Base-by-base conservation (phyloP, 2,113 vertebrate genomes). In the Thalassoma bifasciatum region DNA sequence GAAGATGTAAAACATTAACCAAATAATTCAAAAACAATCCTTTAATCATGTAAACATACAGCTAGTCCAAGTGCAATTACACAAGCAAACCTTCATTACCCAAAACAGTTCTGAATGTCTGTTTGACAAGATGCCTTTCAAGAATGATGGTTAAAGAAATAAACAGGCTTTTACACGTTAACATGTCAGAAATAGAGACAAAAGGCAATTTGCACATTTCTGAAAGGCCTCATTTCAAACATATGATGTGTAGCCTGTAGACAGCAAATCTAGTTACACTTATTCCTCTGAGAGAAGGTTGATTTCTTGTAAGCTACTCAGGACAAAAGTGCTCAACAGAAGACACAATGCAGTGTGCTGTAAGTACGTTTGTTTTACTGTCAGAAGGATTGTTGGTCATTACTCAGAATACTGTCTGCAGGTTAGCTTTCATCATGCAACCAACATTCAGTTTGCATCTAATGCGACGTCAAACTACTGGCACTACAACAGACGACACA, bases 181-280 rank as follows among this genome's bases (percentile, higher is more conserved):
- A 26, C 9, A 23, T 59, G 66, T 86, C 16, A 58, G 67, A 66
- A 75, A 57, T 21, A 10, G 10, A 38, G 8, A n/a, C 63, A 64
- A 72, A 34, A 76, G 68, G 47, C 12, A 84, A 81, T 78, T 82
- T 74, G 61, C 64, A 71, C 67, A 85, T 88, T 86, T 88, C 81
- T 89, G 86, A 92, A 92, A 94, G 92, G 93, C 93, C 79, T 86
- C 91, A 79, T 92, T 75, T 94, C 93, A 94, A 94, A 94, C 88
- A 78, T 88, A 90, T 83, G 85, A 92, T 90, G 87, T 88, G 83
- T 91, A 92, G 92, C 92, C 93, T 93, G 93, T 84, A 94, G 92
- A 93, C 92, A 94, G 93, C 89, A 89, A 72, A 72, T 83, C 50
- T 67, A 82, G 54, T 75, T 72, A 69, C 69, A 87, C 74, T 50